Conservation (phyloP, 2,113 vertebrate genomes). For the Hippocampus barbouri region DNA sequence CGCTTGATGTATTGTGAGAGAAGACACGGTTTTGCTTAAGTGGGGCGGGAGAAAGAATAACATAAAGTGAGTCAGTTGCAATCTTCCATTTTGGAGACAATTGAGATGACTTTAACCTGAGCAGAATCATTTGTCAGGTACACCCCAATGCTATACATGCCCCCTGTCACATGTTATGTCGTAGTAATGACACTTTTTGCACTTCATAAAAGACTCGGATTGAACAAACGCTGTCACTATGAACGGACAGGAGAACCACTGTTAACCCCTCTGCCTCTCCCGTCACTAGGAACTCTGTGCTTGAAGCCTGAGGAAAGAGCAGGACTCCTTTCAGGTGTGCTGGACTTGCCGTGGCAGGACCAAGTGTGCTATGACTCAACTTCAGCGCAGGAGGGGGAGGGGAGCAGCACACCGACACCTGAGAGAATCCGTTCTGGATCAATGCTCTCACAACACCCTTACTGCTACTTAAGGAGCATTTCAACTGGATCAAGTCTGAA, state of each 20-base stretch:
- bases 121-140: background rate
- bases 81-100: background rate
- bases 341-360: constrained; percentile 62
- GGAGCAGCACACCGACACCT: background rate
- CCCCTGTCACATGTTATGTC: background rate
- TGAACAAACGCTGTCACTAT: background rate
- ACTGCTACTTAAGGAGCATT: constrained; percentile 42
- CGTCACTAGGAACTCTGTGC: constrained; percentile 41
- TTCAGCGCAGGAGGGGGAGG: constrained; percentile 7
- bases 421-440: constrained; percentile 28
- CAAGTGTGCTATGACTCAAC: constrained; percentile 68
- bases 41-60: background rate
- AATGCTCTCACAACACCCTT: constrained; percentile 10
- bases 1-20: background rate
- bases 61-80: background rate
- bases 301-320: constrained; percentile 9
- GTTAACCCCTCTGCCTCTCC: background rate
- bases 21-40: constrained; percentile 12
- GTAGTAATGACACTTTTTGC: background rate
- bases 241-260: background rate
- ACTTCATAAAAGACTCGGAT: background rate
- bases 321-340: background rate
- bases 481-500: background rate
- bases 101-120: background rate
- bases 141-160: background rate